Conservation (phyloP, 2,797 vertebrate genomes). For the Phrynocephalus vlangalii region DNA sequence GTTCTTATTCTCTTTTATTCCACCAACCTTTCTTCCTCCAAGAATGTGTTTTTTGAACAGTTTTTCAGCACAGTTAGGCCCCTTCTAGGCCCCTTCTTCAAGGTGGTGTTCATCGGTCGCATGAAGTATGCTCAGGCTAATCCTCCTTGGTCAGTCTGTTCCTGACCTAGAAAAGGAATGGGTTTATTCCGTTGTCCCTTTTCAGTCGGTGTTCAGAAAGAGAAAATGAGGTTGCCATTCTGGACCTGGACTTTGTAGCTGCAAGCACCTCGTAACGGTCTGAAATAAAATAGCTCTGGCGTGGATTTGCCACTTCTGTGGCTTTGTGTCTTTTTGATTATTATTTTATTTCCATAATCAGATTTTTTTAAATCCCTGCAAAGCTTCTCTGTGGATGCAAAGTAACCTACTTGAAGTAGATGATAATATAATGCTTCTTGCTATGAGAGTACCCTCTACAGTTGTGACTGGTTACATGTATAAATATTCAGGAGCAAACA, state of each 20-base stretch:
- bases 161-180: not conserved
- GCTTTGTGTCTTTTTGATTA: not conserved
- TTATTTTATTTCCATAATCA: too few species aligned
- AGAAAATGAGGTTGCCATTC: not conserved
- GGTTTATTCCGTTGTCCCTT: not conserved
- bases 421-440: not conserved
- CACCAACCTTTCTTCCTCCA: not conserved
- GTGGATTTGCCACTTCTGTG: not conserved
- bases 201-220: not conserved
- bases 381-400: not conserved
- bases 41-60: not conserved
- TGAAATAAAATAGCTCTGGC: not conserved
- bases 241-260: not conserved
- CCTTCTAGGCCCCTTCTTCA: not conserved
- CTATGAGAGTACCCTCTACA: not conserved
- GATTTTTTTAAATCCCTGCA: too few species aligned
- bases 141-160: not conserved
- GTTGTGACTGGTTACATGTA: not conserved
- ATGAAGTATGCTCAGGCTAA: not conserved
- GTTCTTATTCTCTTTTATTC: not conserved
- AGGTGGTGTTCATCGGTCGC: not conserved
- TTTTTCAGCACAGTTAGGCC: not conserved
- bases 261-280: not conserved
- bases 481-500: not conserved
- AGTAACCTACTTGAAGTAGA: slow-evolving; percentile 4